These are phyloP conservation scores for Prosopocoilus inquinatus DNA, from an alignment of 2,888 invertebrate species.

Conservation along the genomic window DNA sequence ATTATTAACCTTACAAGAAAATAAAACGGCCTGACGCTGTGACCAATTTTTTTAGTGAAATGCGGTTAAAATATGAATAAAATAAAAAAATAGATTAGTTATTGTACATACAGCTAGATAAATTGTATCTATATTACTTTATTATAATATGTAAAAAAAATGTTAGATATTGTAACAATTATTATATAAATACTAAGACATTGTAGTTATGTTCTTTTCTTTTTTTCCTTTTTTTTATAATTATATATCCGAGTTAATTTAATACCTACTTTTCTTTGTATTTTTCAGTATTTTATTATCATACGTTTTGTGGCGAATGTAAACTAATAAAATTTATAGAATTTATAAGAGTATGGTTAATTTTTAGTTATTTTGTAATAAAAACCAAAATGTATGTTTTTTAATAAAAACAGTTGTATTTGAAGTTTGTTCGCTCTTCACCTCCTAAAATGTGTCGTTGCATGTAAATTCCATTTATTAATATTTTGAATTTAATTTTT, in stretches of 20 bases:
- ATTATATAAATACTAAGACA: constrained; percentile 7
- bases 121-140: constrained; percentile 14
- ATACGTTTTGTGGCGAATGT: constrained; percentile 3
- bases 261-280: constrained; percentile 10
- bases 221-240: constrained; percentile 9
- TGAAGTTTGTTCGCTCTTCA: constrained; percentile 5
- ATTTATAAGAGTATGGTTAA: constrained; percentile 8
- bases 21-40: constrained; percentile 20
- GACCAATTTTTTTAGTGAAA: constrained; percentile 18
- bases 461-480: too few species aligned
- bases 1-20: neutral
- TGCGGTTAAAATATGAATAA: neutral
- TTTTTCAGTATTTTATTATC: constrained; percentile 16
- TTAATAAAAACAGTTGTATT: constrained; percentile 30
- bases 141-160: constrained; percentile 15
- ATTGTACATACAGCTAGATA: constrained; percentile 10
- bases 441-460: neutral
- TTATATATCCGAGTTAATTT: constrained; percentile 10
- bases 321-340: constrained; percentile 6
- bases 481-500: too few species aligned
- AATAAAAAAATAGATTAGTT: neutral
- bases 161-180: constrained; percentile 16
- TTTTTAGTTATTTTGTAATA: constrained; percentile 29
- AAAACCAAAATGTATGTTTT: constrained; percentile 30
- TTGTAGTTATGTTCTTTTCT: constrained; percentile 11